Evolutionary conservation across 2,888 invertebrate species (phyloP).

Genomic region (Nasonovia ribisnigri): DNA sequence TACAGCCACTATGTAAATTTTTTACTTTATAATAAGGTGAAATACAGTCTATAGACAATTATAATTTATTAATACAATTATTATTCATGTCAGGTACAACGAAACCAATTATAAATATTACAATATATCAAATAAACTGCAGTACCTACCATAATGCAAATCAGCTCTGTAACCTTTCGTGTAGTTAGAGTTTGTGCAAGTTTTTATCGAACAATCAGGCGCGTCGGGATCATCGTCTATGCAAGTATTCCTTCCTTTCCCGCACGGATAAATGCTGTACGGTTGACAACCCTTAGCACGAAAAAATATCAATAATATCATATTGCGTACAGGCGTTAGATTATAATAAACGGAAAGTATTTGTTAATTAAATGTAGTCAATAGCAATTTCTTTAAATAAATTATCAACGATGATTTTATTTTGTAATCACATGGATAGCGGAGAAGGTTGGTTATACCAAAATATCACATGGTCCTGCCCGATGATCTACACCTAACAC

Average conservation of each 20-base stretch:
- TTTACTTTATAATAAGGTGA: background rate
- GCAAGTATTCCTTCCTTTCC: background rate
- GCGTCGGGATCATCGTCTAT: slow-evolving; percentile 16
- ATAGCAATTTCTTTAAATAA: background rate
- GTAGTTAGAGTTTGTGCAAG: slow-evolving; percentile 30
- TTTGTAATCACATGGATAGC: background rate
- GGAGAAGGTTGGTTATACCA: background rate
- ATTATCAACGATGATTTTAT: background rate
- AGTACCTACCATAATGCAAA: slow-evolving; percentile 36
- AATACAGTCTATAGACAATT: background rate
- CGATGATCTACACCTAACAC: background rate
- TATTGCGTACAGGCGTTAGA: background rate
- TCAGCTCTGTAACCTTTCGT: background rate
- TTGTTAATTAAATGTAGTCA: background rate
- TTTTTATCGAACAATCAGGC: slow-evolving; percentile 21
- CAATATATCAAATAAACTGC: background rate
- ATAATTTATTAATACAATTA: no score
- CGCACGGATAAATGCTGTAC: slow-evolving; percentile 53
- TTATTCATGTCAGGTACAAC: background rate
- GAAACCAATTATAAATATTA: background rate
- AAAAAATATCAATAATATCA: background rate
- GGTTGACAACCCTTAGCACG: slow-evolving; percentile 54
- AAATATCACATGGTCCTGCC: background rate
- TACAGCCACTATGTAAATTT: background rate
- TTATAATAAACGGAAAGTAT: background rate